These are phyloP conservation scores for Sprattus sprattus DNA, from an alignment of 2,113 vertebrate species.

Conservation along the genomic window DNA sequence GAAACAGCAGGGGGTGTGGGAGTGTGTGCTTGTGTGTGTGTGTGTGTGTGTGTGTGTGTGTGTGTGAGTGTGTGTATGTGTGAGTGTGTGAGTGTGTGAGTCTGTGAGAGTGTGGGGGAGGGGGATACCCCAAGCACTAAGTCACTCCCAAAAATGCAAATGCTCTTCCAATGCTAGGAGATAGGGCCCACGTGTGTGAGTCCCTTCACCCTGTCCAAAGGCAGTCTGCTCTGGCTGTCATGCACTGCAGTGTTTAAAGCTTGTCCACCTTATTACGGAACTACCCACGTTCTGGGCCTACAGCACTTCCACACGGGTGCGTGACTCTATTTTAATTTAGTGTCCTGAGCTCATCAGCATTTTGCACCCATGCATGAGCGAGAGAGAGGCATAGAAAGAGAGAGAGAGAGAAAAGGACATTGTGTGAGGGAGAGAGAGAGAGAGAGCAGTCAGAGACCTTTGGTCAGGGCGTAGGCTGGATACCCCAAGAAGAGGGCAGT, in stretches of 20 bases:
- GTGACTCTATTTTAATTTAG: conserved; percentile 14
- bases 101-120: too few species aligned
- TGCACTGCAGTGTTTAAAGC: not conserved
- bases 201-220: not conserved
- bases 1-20: not conserved
- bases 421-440: not conserved
- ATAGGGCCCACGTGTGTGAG: not conserved
- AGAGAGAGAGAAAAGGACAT: too few species aligned
- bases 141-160: conserved; percentile 17
- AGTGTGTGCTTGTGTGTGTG: not conserved
- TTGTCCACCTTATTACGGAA: not conserved
- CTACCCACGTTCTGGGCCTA: not conserved
- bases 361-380: not conserved
- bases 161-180: not conserved
- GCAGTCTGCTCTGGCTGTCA: not conserved
- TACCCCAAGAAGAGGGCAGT: not conserved
- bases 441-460: not conserved
- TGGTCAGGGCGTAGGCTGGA: not conserved
- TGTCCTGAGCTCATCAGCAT: not conserved
- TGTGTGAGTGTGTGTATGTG: not conserved
- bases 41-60: not conserved
- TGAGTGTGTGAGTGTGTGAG: too few species aligned
- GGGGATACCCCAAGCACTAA: not conserved
- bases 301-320: not conserved
- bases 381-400: not conserved